Evolutionary conservation across 2,888 invertebrate species (phyloP).

Genomic region (Seira ritae): DNA sequence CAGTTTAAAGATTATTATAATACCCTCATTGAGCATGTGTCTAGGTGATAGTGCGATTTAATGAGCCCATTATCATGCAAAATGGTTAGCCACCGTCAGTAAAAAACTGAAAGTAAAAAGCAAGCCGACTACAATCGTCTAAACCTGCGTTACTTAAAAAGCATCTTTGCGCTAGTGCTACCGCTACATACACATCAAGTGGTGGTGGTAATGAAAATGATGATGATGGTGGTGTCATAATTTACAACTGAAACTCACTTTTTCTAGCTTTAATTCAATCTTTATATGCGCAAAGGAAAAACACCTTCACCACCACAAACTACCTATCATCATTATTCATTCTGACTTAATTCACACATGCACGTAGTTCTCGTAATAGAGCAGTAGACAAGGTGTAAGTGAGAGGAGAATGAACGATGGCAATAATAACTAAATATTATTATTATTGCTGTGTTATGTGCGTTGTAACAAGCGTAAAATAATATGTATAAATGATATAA

Average conservation of each 20-base stretch:
- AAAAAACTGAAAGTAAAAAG: constrained; percentile 33
- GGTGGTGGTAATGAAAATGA: constrained; percentile 11
- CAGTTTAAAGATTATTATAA: background rate
- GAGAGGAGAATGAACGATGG: no score
- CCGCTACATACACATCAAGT: constrained; percentile 24
- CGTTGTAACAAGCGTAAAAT: constrained; percentile 40
- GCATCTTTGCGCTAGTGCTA: background rate
- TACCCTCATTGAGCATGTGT: constrained; percentile 42
- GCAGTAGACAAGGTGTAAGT: no score
- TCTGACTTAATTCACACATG: no score
- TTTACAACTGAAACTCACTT: constrained; percentile 50
- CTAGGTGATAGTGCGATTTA: constrained; percentile 58
- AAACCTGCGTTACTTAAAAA: background rate
- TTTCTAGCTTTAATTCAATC: no score
- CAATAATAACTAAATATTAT: constrained; percentile 31
- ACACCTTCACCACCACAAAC: no score
- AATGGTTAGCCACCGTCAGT: constrained; percentile 53
- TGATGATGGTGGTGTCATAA: constrained; percentile 47
- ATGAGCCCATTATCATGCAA: constrained; percentile 61
- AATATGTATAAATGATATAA: no score
- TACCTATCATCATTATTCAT: no score
- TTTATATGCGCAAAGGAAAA: no score
- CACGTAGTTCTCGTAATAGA: no score
- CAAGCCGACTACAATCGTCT: constrained; percentile 28
- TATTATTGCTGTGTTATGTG: constrained; percentile 37